Evolutionary conservation across 2,113 vertebrate genomes (phyloP).

Genomic region (Orcinus orca): DNA sequence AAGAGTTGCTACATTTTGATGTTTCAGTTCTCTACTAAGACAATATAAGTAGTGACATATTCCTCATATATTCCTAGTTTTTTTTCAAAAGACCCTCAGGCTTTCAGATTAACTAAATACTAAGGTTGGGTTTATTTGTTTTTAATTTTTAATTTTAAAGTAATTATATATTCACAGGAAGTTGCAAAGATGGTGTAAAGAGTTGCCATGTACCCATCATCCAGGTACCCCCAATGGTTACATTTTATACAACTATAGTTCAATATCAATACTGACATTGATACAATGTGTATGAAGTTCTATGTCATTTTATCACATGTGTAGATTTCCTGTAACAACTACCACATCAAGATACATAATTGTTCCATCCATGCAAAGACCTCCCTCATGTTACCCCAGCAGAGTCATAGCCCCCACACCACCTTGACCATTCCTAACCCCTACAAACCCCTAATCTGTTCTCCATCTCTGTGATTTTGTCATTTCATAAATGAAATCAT

Average conservation of each 20-base stretch:
- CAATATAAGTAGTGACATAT: background rate
- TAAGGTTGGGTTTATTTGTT: background rate
- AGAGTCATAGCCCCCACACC: background rate
- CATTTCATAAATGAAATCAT: background rate
- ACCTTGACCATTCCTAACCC: fast-evolving
- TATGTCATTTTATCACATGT: background rate
- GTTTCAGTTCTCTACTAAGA: background rate
- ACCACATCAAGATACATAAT: background rate
- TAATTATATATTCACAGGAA: background rate
- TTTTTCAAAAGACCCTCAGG: background rate
- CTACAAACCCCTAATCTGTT: background rate
- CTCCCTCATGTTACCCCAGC: background rate
- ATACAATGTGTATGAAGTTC: background rate
- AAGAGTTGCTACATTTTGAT: background rate
- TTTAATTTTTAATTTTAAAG: background rate
- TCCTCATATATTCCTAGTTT: background rate
- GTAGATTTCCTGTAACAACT: background rate
- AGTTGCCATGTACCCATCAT: fast-evolving
- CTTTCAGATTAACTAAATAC: background rate
- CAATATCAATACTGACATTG: background rate
- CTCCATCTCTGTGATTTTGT: background rate
- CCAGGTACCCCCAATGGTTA: background rate
- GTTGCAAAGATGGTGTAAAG: background rate
- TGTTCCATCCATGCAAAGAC: too few species aligned
- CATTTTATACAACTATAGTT: background rate